phyloP scores from a whole-genome alignment of 2,797 vertebrate genomes.

The Loriculus beryllinus region DNA sequence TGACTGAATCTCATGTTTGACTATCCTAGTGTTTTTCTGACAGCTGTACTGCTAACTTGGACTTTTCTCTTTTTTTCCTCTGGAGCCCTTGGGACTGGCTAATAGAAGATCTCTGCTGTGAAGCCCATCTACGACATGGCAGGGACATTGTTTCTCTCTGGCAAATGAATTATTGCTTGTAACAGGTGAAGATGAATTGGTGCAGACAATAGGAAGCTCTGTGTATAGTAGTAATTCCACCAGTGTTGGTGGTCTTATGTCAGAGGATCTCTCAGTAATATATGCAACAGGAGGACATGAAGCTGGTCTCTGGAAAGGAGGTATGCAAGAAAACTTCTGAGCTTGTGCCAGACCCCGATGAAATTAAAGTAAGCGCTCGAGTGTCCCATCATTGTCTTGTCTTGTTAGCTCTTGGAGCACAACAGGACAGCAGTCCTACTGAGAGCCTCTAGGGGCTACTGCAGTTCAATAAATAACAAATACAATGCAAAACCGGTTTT shows the following conservation, averaged over 20 bases:
- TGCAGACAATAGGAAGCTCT: background rate
- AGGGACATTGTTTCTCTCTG: background rate
- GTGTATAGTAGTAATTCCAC: background rate
- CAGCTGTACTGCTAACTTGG: background rate
- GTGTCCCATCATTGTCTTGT: background rate
- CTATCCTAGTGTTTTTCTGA: background rate
- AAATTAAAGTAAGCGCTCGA: background rate
- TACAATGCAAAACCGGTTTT: background rate
- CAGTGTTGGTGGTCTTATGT: background rate
- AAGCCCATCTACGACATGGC: background rate
- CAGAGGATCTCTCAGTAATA: background rate
- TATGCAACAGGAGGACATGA: background rate
- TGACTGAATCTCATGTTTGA: background rate
- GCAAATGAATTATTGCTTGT: background rate
- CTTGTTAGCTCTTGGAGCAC: background rate
- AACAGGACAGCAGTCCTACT: conserved; percentile 10
- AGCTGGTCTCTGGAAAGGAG: background rate
- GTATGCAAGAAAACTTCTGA: background rate
- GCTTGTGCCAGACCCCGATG: background rate
- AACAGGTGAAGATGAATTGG: background rate
- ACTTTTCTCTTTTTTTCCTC: background rate
- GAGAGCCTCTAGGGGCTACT: conserved; percentile 54
- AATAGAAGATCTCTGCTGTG: background rate
- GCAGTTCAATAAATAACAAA: conserved; percentile 31
- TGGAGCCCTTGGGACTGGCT: background rate